These are phyloP conservation scores for Probosciger aterrimus DNA, from an alignment of 2,113 vertebrate genomes.

Conservation along the genomic window DNA sequence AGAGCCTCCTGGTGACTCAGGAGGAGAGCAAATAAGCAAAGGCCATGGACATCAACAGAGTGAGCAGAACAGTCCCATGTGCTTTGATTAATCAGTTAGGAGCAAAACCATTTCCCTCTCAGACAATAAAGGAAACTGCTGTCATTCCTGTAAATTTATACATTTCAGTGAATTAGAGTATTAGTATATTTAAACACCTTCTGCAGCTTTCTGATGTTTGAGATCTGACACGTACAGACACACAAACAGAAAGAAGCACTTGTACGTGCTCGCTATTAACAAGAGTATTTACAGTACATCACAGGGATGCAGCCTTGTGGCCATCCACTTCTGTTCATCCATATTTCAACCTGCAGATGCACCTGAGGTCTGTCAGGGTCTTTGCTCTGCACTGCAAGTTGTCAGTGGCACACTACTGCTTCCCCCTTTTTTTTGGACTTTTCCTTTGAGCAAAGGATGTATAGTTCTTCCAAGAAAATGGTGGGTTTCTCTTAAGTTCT, in stretches of 20 bases:
- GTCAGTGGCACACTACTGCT: not conserved
- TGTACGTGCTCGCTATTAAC: not conserved
- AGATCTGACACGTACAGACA: not conserved
- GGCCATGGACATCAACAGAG: not conserved
- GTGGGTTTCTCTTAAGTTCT: slow-evolving; percentile 53
- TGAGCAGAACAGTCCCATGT: not conserved
- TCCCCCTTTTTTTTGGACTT: not conserved
- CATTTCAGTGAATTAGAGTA: not conserved
- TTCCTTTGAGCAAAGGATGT: not conserved
- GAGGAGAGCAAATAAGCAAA: not conserved
- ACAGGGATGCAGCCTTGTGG: not conserved
- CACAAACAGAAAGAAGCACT: not conserved
- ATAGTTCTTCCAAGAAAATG: not conserved
- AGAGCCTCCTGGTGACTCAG: not conserved
- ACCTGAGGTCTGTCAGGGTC: not conserved
- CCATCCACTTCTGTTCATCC: not conserved
- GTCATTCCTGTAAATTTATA: not conserved
- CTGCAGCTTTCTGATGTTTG: not conserved
- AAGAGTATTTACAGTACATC: not conserved
- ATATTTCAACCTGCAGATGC: not conserved
- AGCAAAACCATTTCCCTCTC: not conserved
- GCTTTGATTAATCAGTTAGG: not conserved
- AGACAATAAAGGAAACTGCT: not conserved
- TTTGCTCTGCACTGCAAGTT: not conserved
- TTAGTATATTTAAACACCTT: not conserved